These are phyloP conservation scores for Drosophila borealis DNA, from an alignment of 2,888 invertebrate genomes.

Conservation along the genomic window DNA sequence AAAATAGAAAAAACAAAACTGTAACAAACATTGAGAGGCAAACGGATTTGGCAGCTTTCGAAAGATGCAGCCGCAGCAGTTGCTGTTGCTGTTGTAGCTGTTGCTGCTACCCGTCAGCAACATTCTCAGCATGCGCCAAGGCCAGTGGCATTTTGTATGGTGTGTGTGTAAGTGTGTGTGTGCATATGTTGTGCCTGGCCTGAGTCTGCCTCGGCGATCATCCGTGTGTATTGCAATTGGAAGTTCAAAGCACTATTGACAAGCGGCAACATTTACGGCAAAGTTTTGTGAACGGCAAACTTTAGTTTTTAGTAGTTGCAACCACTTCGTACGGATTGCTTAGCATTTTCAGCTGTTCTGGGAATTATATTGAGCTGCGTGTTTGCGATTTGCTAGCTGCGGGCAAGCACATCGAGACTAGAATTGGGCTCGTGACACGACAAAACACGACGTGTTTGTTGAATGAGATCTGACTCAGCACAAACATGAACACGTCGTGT, in stretches of 20 bases:
- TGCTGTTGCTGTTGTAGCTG: constrained; percentile 22
- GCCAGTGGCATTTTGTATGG: constrained; percentile 69
- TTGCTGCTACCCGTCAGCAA: constrained; percentile 51
- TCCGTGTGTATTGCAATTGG: constrained; percentile 38
- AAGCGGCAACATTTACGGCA: constrained; percentile 49
- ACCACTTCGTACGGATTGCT: neutral
- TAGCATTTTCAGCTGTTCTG: constrained; percentile 34
- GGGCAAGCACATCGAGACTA: constrained; percentile 1
- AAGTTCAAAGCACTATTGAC: constrained; percentile 55
- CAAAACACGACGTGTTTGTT: neutral
- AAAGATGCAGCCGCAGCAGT: constrained; percentile 60
- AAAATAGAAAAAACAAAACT: constrained; percentile 55
- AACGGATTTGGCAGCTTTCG: constrained; percentile 72
- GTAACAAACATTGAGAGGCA: constrained; percentile 70
- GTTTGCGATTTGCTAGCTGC: constrained; percentile 4
- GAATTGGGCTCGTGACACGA: constrained; percentile 12
- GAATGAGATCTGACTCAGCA: neutral
- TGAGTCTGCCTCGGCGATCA: constrained; percentile 10
- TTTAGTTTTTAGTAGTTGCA: constrained; percentile 2
- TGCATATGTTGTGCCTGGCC: constrained; percentile 12
- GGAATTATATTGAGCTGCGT: constrained; percentile 17
- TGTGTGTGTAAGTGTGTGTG: constrained; percentile 12
- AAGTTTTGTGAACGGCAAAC: constrained; percentile 62
- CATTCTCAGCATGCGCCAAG: constrained; percentile 79
- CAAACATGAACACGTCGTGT: neutral